Percentiles rank a stretch among this genome's conserved stretches.
Conservation (phyloP, 2,888 invertebrate genomes). For the Lasioglossum vierecki region DNA sequence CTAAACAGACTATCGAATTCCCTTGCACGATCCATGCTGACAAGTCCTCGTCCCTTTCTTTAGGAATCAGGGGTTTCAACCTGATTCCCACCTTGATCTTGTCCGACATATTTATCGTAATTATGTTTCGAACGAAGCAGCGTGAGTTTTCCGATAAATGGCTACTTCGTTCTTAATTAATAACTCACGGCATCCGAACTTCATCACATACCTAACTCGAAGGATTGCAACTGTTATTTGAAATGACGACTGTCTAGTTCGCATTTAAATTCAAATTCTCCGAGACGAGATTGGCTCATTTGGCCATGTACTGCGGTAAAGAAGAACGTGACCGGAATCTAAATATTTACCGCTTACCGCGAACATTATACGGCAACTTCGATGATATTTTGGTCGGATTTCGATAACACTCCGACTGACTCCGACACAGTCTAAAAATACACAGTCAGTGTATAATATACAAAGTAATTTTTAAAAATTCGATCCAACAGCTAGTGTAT, state of each 20-base stretch:
- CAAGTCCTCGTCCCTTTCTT: conserved; percentile 87
- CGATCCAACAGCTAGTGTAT: too few relatives aligned
- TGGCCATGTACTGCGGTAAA: conserved; percentile 30
- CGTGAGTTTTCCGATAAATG: neutral
- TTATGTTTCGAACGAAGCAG: conserved; percentile 31
- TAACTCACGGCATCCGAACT: neutral
- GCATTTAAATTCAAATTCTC: conserved; percentile 50
- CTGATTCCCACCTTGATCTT: conserved; percentile 91
- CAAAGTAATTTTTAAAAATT: too few relatives aligned
- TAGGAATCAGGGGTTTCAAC: conserved; percentile 88
- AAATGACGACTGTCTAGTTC: conserved; percentile 36
- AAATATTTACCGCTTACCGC: neutral
- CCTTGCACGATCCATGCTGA: conserved; percentile 87
- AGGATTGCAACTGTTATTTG: conserved; percentile 41
- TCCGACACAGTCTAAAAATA: neutral
- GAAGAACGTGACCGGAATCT: conserved; percentile 39
- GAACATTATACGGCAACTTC: neutral
- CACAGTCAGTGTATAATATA: too few relatives aligned
- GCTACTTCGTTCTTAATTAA: conserved; percentile 33
- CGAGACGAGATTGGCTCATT: conserved; percentile 38
- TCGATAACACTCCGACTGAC: neutral
- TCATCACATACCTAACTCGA: conserved; percentile 22
- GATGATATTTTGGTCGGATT: neutral
- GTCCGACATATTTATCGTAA: conserved; percentile 85
- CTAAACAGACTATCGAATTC: conserved; percentile 86